Evolutionary conservation across 2,888 invertebrate species (phyloP).

Genomic region (Pachymerium ferrugineum): DNA sequence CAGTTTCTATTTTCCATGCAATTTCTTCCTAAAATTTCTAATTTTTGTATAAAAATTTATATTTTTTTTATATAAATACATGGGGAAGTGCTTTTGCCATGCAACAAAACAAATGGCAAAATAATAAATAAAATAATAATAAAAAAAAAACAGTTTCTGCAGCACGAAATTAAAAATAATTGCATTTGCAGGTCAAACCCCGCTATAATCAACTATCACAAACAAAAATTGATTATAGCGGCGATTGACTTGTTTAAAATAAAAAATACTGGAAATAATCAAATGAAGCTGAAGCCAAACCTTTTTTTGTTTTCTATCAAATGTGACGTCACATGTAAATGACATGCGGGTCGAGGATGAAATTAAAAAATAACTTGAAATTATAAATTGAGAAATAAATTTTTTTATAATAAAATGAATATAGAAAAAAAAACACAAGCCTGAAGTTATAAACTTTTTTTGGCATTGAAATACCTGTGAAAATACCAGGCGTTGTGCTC

Average conservation of each 20-base stretch:
- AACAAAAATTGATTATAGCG: too few species aligned
- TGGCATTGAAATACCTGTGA: constrained; percentile 15
- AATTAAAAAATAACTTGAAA: neutral
- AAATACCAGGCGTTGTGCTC: neutral
- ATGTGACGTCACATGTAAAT: neutral
- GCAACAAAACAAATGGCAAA: constrained; percentile 27
- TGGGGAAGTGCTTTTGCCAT: constrained; percentile 30
- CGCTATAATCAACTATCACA: too few species aligned
- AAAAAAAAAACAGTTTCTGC: constrained; percentile 29
- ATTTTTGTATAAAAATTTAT: neutral
- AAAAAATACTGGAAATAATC: neutral
- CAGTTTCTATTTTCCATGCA: neutral
- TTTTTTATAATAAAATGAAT: neutral
- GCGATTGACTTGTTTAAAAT: too few species aligned
- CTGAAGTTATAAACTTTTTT: constrained; percentile 10
- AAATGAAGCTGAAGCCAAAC: constrained; percentile 5
- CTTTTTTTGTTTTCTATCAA: neutral
- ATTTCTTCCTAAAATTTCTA: neutral
- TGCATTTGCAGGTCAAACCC: too few species aligned
- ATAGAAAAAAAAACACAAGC: constrained; percentile 25
- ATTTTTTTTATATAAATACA: neutral
- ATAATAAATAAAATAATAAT: neutral
- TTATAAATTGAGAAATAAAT: neutral
- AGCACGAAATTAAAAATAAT: neutral
- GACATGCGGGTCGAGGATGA: neutral